phyloP scores from a whole-genome alignment of 2,113 vertebrate genomes.

The Tor tambroides region DNA sequence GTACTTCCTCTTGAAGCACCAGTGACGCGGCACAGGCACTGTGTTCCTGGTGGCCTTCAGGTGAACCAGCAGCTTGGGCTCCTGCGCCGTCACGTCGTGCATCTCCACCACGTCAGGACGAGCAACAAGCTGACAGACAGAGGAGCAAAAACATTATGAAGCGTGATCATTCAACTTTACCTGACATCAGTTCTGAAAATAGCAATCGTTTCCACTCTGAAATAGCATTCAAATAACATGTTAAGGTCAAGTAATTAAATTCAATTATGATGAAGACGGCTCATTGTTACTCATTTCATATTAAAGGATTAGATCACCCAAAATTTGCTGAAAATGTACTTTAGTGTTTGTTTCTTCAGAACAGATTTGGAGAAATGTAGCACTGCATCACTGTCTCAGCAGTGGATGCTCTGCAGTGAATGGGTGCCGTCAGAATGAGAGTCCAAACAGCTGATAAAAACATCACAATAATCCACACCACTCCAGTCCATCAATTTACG shows the following conservation, averaged over 20 bases:
- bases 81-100: slow-evolving; percentile 92
- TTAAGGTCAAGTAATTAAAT: not conserved
- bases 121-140: slow-evolving; percentile 80
- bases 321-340: not conserved
- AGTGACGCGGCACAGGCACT: slow-evolving; percentile 86
- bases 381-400: not conserved
- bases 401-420: not conserved
- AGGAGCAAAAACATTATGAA: not conserved
- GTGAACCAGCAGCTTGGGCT: slow-evolving; percentile 92
- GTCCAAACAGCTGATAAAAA: too few relatives aligned
- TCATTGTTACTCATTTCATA: too few relatives aligned
- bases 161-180: not conserved
- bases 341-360: not conserved
- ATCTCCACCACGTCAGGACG: slow-evolving; percentile 94
- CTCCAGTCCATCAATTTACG: too few relatives aligned
- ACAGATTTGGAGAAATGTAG: not conserved
- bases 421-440: not conserved
- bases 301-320: not conserved
- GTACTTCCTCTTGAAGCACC: slow-evolving; percentile 81
- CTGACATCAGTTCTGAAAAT: not conserved
- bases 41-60: slow-evolving; percentile 93
- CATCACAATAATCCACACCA: too few relatives aligned
- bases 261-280: not conserved
- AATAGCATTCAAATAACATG: not conserved
- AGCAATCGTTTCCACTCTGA: not conserved